Evolutionary conservation across 2,797 vertebrate genomes (phyloP).

Genomic region (Peromyscus attwateri): DNA sequence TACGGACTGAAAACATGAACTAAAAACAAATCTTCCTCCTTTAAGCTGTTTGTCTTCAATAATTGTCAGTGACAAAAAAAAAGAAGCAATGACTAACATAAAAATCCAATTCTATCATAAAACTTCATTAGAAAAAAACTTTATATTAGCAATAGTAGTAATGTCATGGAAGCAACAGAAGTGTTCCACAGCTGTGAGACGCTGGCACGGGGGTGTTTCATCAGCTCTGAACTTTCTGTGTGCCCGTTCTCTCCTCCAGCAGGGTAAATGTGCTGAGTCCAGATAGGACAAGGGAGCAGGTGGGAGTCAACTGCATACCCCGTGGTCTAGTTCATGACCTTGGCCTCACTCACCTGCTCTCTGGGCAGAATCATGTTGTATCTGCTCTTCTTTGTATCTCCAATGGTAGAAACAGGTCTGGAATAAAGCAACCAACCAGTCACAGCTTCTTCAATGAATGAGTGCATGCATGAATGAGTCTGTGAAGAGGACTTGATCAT

Average conservation of each 20-base stretch:
- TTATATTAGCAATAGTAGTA: not conserved
- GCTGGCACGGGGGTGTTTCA: not conserved
- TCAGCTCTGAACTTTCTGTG: not conserved
- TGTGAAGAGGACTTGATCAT: not conserved
- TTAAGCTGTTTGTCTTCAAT: not conserved
- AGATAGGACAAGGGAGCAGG: not conserved
- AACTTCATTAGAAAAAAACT: not conserved
- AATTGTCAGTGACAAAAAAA: not conserved
- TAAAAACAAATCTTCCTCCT: not conserved
- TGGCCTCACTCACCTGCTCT: not conserved
- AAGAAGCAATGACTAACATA: not conserved
- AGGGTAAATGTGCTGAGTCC: no score
- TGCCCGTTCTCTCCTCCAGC: not conserved
- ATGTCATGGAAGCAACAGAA: not conserved
- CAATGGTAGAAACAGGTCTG: not conserved
- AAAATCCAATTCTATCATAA: not conserved
- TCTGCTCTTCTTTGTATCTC: not conserved
- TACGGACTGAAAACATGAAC: not conserved
- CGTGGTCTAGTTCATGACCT: not conserved
- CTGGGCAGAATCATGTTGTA: not conserved
- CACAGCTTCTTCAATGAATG: not conserved
- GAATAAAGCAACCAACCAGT: not conserved
- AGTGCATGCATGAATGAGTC: not conserved
- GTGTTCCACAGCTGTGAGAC: not conserved
- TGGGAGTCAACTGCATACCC: accelerated